Evolutionary conservation across 2,888 invertebrate genomes (phyloP), one percentile per base, ranked within the genome.

Genomic region (Lasiommata megera): DNA sequence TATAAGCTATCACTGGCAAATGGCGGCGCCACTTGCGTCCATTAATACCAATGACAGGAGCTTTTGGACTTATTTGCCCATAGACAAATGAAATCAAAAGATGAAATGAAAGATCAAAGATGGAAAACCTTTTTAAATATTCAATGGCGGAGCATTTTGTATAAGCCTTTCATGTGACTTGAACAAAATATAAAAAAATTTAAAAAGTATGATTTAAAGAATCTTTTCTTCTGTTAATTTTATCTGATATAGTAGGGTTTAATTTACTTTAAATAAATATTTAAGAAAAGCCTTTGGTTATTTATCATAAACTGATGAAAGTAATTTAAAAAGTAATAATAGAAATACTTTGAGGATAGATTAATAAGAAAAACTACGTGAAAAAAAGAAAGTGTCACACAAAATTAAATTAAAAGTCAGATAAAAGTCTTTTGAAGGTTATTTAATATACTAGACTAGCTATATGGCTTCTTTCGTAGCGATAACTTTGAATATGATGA

Each of bases 1-100:
- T 85, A 89, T 80, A 89, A 76, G 88, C 73, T 73, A 88, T 86
- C 81, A 88, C 84, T 87, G 82, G 85, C 83, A 43, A 14, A 12
- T 28, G 78, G 75, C 82, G 79, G 76, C 75, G 67, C 65, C 12
- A 44, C 7, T 28, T 28, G 14, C 1, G 12, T 54, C 57, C 54
- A 41, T 57, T 44, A 34, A 36, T 16, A 41, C 12, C 47, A 41
- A 41, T 36, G 31, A 58, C 56, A 54, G 56, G 58, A 48, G 44
- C 44, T 53, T 31, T 58, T 50, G 52, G 48, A 50, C 56, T 58
- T 47, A 48, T 31, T 47, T 44, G 43, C 47, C 46, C 41, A 23
- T 43, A 44, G 44, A 40, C 44, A 55, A 38, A 54, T 51, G 46
- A 56, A 61, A 57, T 47, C 40, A 51, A 53, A 58, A 52, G 23